Evolutionary conservation across 2,888 invertebrate genomes (phyloP).

Genomic region (Pammene aurita): DNA sequence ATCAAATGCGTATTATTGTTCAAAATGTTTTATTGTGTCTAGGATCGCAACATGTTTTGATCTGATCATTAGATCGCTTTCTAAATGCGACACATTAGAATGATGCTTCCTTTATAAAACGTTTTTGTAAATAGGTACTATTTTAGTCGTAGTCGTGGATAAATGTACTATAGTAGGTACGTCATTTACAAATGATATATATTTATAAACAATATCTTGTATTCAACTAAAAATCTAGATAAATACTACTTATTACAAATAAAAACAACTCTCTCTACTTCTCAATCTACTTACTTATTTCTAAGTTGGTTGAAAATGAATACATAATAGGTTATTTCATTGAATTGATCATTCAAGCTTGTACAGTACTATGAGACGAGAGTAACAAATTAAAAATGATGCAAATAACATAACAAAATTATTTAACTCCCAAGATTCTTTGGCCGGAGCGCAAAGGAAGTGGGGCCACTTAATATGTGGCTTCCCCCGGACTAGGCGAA

Average conservation of each 20-base stretch:
- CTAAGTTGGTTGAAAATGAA: no score
- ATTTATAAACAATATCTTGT: no score
- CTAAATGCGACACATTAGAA: neutral
- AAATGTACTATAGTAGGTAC: neutral
- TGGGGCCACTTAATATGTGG: constrained; percentile 36
- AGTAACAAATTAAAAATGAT: neutral
- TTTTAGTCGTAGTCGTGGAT: no score
- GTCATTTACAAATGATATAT: neutral
- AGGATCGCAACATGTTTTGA: constrained; percentile 21
- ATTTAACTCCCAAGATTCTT: neutral
- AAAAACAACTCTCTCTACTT: no score
- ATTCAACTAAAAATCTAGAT: no score
- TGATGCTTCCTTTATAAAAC: neutral
- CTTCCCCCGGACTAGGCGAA: constrained; percentile 31
- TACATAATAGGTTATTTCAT: no score
- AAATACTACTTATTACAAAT: no score
- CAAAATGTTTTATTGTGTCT: constrained; percentile 23
- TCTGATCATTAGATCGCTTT: neutral
- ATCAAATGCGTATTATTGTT: constrained; percentile 28
- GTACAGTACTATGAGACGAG: neutral
- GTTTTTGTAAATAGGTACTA: neutral
- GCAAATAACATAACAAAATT: neutral
- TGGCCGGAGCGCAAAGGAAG: constrained; percentile 25
- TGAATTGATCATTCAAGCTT: no score
- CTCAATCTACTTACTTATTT: no score